Percentiles rank a stretch among this genome's conserved stretches.
Conservation (phyloP, 2,113 vertebrate genomes). For the Lophochroa leadbeateri region DNA sequence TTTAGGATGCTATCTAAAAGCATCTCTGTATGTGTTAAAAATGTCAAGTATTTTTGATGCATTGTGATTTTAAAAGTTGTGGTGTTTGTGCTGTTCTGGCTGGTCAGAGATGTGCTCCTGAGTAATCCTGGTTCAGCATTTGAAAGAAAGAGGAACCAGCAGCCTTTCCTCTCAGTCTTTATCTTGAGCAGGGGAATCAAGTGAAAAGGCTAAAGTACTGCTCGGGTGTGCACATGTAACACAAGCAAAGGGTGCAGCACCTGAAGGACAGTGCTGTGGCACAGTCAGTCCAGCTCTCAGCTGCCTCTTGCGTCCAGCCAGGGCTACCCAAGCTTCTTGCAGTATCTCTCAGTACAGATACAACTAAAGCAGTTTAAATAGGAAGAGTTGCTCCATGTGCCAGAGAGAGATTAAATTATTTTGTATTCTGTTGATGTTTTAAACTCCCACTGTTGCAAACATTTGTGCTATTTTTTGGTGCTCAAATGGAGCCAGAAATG, state of each 20-base stretch:
- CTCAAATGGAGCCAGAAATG: neutral
- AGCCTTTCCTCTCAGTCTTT: neutral
- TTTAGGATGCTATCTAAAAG: neutral
- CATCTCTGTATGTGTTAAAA: accelerated
- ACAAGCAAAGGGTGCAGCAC: neutral
- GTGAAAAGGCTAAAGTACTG: neutral
- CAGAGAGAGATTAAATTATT: neutral
- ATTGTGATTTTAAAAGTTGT: neutral
- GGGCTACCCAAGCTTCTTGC: neutral
- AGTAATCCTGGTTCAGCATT: neutral
- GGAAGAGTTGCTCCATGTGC: neutral
- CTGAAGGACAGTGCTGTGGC: neutral
- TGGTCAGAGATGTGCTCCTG: neutral
- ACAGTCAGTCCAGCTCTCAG: accelerated
- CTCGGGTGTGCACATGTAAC: neutral
- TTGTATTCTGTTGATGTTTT: neutral
- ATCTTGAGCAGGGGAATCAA: neutral
- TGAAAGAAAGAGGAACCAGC: neutral
- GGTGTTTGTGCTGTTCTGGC: neutral
- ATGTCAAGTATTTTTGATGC: neutral
- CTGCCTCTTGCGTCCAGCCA: neutral
- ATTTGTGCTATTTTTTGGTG: neutral
- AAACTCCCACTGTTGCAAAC: neutral
- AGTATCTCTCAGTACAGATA: neutral
- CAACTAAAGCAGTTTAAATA: neutral